Base-by-base conservation (phyloP, 92 coral and sea anemone species). In the Palythoa caribaeorum region DNA sequence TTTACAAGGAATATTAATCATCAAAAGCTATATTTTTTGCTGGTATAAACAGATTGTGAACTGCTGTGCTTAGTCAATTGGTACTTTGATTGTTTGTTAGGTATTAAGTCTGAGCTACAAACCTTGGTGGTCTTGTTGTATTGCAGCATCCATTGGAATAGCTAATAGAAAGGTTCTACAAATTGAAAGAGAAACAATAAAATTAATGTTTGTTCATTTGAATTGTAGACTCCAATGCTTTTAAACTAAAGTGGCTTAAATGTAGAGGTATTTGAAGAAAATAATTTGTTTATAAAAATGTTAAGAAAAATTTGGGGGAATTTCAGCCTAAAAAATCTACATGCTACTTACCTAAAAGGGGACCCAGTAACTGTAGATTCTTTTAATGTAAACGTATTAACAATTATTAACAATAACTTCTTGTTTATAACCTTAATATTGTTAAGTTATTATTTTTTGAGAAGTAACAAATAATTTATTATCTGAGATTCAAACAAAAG, bases 91-190 rank as follows among this genome's bases (percentile, higher is more conserved):
- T 71, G 80, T 38, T 77, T 70, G 79, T 71, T 72, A 85, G 88
- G 69, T 85, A 85, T 70, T 70, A 55, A 73, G 78, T 73, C 78
- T 47, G 80, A 85, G 88, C 48, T 85, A 73, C 88, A 85, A 48
- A 85, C 88, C 88, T n/a, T 73, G 88, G 68, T 48, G 88, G 88
- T 63, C 88, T 71, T 85, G 88, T 71, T 85, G 80, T 65, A 73
- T 73, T 71, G 48, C 88, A 85, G 69, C 81, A 85, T 85, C 81
- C 81, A 85, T 85, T 71, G 68, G 57, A 85, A 71, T 71, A 71
- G 57, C 65, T 54, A 53, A 77, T 71, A 73, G 78, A 77, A 85
- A 84, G 88, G 53, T 73, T 71, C 81, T 73, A 44, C 68, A 85
- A 85, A 48, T 85, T 71, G 88, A 85, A 85, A 85, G 80, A 85